Evolutionary conservation across 1,140 invertebrate genomes (phyloP).

Genomic region (Apis cerana): DNA sequence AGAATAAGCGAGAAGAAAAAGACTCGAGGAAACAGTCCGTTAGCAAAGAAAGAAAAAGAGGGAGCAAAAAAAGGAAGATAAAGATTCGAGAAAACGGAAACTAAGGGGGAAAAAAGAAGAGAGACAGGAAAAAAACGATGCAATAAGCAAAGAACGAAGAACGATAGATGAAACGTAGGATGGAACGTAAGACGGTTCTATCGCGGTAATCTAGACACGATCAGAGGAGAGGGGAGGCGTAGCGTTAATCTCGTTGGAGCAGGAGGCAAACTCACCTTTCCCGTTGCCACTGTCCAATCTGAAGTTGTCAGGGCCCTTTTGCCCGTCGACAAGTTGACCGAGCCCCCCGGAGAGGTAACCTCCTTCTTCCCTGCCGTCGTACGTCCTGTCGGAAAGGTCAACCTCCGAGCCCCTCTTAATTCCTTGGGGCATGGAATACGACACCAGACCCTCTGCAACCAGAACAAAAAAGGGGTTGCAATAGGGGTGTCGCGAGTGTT

Average conservation of each 20-base stretch:
- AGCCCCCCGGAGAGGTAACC: constrained; percentile 88
- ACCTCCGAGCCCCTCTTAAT: constrained; percentile 85
- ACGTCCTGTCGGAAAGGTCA: constrained; percentile 90
- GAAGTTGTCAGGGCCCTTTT: constrained; percentile 90
- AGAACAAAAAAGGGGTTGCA: constrained; percentile 17
- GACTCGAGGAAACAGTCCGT: no score
- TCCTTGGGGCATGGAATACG: constrained; percentile 92
- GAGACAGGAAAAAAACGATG: background rate
- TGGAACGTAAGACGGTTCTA: constrained; percentile 45
- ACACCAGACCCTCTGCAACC: constrained; percentile 87
- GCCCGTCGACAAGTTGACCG: constrained; percentile 95
- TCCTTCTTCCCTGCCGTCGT: constrained; percentile 88
- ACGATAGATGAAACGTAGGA: background rate
- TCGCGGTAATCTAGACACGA: constrained; percentile 64
- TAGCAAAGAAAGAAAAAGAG: background rate
- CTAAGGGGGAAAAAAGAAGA: no score
- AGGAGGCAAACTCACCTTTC: constrained; percentile 84
- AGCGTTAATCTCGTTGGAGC: constrained; percentile 56
- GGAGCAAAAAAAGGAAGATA: background rate
- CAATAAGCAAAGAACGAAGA: background rate
- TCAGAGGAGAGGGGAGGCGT: constrained; percentile 10
- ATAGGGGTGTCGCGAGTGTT: no score
- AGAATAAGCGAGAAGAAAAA: no score
- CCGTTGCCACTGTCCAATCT: constrained; percentile 86
- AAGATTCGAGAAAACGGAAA: background rate